phyloP scores from a whole-genome alignment of 2,797 vertebrate species.

The Argyrosomus regius region DNA sequence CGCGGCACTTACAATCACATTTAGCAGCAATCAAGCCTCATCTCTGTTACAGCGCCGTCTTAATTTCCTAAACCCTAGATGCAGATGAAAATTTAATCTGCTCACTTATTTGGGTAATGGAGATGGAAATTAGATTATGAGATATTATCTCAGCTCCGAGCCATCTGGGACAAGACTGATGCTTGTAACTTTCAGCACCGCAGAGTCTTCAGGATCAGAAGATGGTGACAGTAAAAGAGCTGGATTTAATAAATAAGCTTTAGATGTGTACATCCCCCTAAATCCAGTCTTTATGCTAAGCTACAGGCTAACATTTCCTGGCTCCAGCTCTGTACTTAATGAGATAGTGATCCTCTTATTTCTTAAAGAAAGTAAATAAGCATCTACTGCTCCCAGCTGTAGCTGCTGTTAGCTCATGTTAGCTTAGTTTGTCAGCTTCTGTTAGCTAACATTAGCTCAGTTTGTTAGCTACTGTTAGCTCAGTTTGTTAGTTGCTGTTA shows the following conservation, averaged over 20 bases:
- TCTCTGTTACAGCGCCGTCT: conserved; percentile 68
- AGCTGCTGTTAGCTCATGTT: too few relatives aligned
- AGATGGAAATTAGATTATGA: conserved; percentile 77
- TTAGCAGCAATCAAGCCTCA: conserved; percentile 67
- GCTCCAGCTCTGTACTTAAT: background rate
- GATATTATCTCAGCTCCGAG: conserved; percentile 53
- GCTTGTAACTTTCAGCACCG: conserved; percentile 59
- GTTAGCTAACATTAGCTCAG: too few relatives aligned
- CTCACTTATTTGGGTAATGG: conserved; percentile 79
- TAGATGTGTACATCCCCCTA: background rate
- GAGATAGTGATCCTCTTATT: too few relatives aligned
- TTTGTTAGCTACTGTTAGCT: too few relatives aligned
- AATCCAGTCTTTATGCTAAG: background rate
- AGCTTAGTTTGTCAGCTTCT: too few relatives aligned
- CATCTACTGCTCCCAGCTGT: too few relatives aligned
- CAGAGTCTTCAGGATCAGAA: background rate
- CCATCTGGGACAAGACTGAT: conserved; percentile 61
- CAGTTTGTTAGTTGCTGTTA: too few relatives aligned
- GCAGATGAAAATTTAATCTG: conserved; percentile 82
- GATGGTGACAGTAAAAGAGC: background rate
- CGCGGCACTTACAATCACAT: conserved; percentile 47
- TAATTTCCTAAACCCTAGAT: conserved; percentile 69
- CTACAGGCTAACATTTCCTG: background rate
- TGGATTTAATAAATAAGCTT: background rate
- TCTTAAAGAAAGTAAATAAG: too few relatives aligned